These are phyloP conservation scores for Ammospiza maritima DNA, from an alignment of 2,797 vertebrate genomes.

Conservation along the genomic window DNA sequence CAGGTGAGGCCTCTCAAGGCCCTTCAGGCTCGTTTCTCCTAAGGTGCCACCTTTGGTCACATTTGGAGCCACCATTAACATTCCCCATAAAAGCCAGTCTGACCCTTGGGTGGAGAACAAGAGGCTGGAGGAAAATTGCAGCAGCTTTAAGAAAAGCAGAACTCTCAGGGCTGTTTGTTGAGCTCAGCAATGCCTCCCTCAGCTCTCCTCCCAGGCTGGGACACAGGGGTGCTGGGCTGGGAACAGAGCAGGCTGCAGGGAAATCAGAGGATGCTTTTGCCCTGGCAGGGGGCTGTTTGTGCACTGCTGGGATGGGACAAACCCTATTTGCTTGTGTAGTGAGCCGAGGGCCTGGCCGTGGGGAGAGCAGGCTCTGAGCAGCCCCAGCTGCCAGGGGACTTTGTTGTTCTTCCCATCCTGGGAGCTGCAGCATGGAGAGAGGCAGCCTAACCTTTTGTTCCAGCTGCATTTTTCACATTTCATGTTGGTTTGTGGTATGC, in stretches of 20 bases:
- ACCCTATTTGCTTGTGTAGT: slow-evolving; percentile 11
- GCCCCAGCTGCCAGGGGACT: slow-evolving; percentile 55
- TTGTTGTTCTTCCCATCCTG: slow-evolving; percentile 55
- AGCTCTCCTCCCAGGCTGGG: background rate
- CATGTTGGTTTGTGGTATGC: background rate
- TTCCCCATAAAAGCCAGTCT: background rate
- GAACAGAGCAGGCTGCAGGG: background rate
- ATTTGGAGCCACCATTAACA: accelerated
- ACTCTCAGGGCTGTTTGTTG: background rate
- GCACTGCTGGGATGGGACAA: background rate
- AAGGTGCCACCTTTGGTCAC: background rate
- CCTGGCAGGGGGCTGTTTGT: slow-evolving; percentile 42
- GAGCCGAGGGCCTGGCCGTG: background rate
- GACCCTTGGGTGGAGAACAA: background rate
- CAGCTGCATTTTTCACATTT: slow-evolving; percentile 55
- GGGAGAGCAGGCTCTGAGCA: background rate
- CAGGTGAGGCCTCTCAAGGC: background rate
- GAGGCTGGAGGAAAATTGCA: background rate
- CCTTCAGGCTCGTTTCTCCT: background rate
- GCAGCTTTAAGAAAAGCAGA: background rate
- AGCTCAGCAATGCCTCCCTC: background rate
- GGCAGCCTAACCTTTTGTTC: slow-evolving; percentile 70
- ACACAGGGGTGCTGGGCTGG: background rate
- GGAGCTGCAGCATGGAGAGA: slow-evolving; percentile 37
- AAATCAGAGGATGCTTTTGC: background rate